These are phyloP conservation scores for Dryoscopus gambensis DNA, from an alignment of 2,113 vertebrate genomes.

Conservation along the genomic window DNA sequence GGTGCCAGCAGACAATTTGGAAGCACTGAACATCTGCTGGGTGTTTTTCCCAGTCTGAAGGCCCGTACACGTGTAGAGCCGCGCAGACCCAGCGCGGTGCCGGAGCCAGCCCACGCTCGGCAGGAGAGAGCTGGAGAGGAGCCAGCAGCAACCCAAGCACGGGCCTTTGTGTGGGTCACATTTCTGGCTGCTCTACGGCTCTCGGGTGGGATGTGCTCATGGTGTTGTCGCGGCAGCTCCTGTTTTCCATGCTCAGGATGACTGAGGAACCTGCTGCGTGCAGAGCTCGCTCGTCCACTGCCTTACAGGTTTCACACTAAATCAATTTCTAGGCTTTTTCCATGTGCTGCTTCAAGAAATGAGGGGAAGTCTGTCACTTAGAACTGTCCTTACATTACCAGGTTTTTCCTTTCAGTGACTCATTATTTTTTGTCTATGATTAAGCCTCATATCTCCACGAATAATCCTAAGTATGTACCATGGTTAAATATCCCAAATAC, in stretches of 20 bases:
- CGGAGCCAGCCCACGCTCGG: rapidly evolving
- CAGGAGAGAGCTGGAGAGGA: neutral
- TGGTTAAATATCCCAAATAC: neutral
- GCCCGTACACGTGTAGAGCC: neutral
- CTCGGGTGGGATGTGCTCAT: neutral
- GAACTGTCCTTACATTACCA: neutral
- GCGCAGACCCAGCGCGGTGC: neutral
- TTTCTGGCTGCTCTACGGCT: neutral
- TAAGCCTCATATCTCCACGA: neutral
- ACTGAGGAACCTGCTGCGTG: neutral
- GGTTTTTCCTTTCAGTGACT: neutral
- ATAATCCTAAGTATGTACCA: neutral
- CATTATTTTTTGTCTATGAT: neutral
- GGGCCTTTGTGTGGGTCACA: neutral
- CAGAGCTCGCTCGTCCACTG: rapidly evolving
- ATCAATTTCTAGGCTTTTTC: neutral
- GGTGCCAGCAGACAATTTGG: neutral
- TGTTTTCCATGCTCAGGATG: neutral
- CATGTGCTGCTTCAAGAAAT: neutral
- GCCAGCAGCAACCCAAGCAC: neutral
- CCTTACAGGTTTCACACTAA: neutral
- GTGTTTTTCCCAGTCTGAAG: neutral
- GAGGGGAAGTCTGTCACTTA: neutral
- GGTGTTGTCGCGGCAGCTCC: neutral
- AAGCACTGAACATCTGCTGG: neutral